phyloP scores from a whole-genome alignment of 2,888 invertebrate genomes.

The Strigamia crassipes region DNA sequence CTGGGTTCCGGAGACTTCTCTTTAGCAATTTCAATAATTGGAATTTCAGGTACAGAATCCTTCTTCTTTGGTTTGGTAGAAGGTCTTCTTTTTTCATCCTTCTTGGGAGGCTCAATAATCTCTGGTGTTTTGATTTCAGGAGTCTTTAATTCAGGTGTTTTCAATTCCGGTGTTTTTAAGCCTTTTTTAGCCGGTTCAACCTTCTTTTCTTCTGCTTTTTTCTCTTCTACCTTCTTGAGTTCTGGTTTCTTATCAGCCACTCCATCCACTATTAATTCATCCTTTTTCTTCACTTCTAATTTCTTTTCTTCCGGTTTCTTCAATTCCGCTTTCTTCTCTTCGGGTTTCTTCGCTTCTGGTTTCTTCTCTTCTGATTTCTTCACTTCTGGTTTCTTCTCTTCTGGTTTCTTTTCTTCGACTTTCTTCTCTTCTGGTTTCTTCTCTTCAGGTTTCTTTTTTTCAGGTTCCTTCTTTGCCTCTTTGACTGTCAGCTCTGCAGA shows the following conservation, averaged over 20 bases:
- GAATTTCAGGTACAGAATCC: constrained; percentile 51
- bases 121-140: constrained; percentile 49
- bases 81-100: constrained; percentile 51
- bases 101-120: constrained; percentile 54
- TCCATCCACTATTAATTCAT: constrained; percentile 51
- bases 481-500: constrained; percentile 81
- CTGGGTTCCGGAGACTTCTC: constrained; percentile 69
- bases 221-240: constrained; percentile 57
- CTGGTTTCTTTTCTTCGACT: constrained; percentile 52
- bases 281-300: constrained; percentile 57
- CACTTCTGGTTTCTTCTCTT: constrained; percentile 51
- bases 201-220: constrained; percentile 54
- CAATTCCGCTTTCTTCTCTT: constrained; percentile 51
- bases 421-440: constrained; percentile 55
- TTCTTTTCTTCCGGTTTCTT: constrained; percentile 50
- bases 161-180: constrained; percentile 51
- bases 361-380: constrained; percentile 50
- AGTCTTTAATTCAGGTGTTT: constrained; percentile 49
- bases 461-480: constrained; percentile 55
- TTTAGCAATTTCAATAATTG: constrained; percentile 78
- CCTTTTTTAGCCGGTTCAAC: constrained; percentile 50
- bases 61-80: constrained; percentile 46
- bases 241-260: constrained; percentile 55
- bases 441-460: constrained; percentile 56
- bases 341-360: constrained; percentile 49